These are phyloP conservation scores for Diplogasteroides magnus DNA, from an alignment of 1,140 invertebrate species.

Conservation along the genomic window DNA sequence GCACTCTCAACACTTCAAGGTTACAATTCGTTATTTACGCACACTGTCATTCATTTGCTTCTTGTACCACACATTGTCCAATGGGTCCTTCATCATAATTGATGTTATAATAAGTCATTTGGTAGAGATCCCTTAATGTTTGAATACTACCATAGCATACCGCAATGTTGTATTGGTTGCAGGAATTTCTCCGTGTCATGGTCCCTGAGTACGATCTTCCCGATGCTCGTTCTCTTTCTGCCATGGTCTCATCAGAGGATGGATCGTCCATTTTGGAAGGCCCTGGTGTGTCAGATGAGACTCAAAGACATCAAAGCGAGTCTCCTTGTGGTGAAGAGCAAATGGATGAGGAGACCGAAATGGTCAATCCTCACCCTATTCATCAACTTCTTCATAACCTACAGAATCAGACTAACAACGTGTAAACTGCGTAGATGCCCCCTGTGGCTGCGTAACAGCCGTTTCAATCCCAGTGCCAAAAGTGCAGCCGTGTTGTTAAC, in stretches of 20 bases:
- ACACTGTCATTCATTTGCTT: conserved; percentile 1
- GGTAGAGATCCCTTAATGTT: not conserved
- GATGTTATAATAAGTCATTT: not conserved
- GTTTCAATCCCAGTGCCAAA: not conserved
- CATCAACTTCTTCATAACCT: not conserved
- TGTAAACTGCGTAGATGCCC: no score
- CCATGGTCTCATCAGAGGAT: not conserved
- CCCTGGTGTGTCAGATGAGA: not conserved
- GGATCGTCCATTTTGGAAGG: not conserved
- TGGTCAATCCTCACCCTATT: not conserved
- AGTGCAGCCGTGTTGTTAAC: not conserved
- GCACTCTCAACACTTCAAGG: conserved; percentile 9
- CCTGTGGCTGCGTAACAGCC: not conserved
- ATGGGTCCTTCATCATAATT: not conserved
- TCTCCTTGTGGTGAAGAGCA: not conserved
- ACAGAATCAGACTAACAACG: no score
- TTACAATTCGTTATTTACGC: no score
- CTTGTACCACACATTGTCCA: conserved; percentile 1
- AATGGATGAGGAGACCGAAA: not conserved
- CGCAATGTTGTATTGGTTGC: not conserved
- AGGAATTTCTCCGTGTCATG: conserved; percentile 14
- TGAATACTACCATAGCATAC: not conserved
- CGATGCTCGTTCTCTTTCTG: conserved; percentile 5
- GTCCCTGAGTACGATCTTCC: conserved; percentile 19
- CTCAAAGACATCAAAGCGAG: not conserved